phyloP scores from a whole-genome alignment of 2,888 invertebrate genomes.

The Tetheella fluctuosa region DNA sequence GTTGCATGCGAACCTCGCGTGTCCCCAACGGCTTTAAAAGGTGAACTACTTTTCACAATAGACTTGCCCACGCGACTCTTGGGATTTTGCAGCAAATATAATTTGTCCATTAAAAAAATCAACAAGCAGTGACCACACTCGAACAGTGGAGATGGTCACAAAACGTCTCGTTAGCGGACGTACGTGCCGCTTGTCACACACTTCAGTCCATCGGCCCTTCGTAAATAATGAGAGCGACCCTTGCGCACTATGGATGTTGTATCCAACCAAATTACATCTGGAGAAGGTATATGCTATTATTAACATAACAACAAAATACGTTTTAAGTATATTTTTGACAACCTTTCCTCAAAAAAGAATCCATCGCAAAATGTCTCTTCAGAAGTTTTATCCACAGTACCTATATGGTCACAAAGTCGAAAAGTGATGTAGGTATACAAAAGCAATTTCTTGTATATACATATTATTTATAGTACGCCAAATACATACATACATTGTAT shows the following conservation, averaged over 20 bases:
- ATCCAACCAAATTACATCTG: slow-evolving; percentile 37
- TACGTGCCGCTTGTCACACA: slow-evolving; percentile 83
- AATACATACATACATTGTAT: too few relatives aligned
- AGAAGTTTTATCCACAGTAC: background rate
- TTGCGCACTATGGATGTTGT: slow-evolving; percentile 50
- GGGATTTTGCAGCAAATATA: slow-evolving; percentile 73
- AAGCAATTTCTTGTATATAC: background rate
- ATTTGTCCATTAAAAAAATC: slow-evolving; percentile 82
- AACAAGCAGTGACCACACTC: slow-evolving; percentile 78
- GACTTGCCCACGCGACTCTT: slow-evolving; percentile 51
- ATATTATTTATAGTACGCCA: too few relatives aligned
- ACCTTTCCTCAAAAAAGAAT: background rate
- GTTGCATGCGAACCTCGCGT: slow-evolving; percentile 60
- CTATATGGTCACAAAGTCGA: background rate
- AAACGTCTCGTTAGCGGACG: slow-evolving; percentile 83
- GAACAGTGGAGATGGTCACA: slow-evolving; percentile 77
- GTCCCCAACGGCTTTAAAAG: slow-evolving; percentile 70
- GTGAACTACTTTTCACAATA: slow-evolving; percentile 63
- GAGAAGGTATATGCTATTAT: slow-evolving; percentile 44
- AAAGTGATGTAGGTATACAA: background rate
- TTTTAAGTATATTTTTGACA: background rate
- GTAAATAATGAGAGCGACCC: slow-evolving; percentile 81
- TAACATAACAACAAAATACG: background rate
- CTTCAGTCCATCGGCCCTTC: slow-evolving; percentile 81
- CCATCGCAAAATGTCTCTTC: background rate